These are phyloP conservation scores for Poecile montanus DNA, from an alignment of 2,797 vertebrate species.

Conservation along the genomic window DNA sequence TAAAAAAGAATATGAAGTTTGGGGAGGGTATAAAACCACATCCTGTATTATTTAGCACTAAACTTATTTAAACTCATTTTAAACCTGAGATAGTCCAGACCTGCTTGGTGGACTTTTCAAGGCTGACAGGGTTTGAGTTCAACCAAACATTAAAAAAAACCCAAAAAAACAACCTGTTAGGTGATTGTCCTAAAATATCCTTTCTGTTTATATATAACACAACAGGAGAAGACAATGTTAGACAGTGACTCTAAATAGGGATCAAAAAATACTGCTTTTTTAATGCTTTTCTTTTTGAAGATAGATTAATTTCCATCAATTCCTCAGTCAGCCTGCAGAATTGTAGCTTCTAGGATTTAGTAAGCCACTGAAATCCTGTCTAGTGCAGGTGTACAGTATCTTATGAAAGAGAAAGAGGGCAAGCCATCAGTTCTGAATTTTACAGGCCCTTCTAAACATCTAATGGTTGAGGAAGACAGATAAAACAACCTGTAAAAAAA, in stretches of 20 bases:
- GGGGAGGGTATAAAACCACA: not conserved
- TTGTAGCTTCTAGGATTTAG: not conserved
- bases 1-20: not conserved
- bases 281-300: not conserved
- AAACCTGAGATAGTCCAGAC: not conserved
- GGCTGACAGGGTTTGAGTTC: not conserved
- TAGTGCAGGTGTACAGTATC: not conserved
- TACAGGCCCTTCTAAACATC: not conserved
- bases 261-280: not conserved
- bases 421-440: not conserved
- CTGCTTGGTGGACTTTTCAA: not conserved
- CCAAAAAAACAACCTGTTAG: not conserved
- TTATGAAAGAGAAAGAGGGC: not conserved
- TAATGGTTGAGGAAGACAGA: not conserved
- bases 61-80: not conserved
- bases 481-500: not conserved
- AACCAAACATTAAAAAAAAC: not conserved
- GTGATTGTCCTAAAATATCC: not conserved
- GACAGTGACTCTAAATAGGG: not conserved
- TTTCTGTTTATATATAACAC: not conserved
- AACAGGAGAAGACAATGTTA: not conserved
- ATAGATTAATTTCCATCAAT: not conserved
- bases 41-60: not conserved
- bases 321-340: conserved; percentile 17
- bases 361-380: not conserved